These are phyloP conservation scores for Muschampia plurimacula DNA, from an alignment of 2,888 invertebrate species.

Conservation along the genomic window DNA sequence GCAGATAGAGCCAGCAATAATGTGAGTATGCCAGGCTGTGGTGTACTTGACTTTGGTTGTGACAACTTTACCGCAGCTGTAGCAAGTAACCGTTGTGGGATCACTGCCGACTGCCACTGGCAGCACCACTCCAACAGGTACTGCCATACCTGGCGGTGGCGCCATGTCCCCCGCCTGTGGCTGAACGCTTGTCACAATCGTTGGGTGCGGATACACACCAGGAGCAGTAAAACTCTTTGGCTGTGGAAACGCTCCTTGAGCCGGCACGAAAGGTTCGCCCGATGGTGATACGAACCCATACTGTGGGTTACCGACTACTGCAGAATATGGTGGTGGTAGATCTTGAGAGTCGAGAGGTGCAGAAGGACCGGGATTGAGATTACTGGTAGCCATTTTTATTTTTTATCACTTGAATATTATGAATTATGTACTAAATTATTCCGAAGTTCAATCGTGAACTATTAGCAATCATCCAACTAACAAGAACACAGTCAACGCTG, in stretches of 20 bases:
- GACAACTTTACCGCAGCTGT: conserved; percentile 76
- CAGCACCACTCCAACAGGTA: conserved; percentile 69
- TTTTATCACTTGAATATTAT: neutral
- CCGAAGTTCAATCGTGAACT: too few relatives aligned
- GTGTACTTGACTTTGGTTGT: conserved; percentile 80
- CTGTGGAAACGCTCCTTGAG: conserved; percentile 52
- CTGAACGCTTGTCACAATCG: conserved; percentile 61
- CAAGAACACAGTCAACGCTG: too few relatives aligned
- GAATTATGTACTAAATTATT: too few relatives aligned
- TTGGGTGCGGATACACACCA: conserved; percentile 77
- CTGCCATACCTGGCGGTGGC: conserved; percentile 57
- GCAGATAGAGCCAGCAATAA: conserved; percentile 78
- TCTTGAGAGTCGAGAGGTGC: conserved; percentile 68
- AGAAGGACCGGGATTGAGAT: conserved; percentile 46
- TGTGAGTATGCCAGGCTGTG: conserved; percentile 81
- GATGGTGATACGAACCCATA: conserved; percentile 68
- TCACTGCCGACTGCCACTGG: conserved; percentile 73
- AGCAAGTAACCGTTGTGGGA: conserved; percentile 77
- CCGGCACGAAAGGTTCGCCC: conserved; percentile 50
- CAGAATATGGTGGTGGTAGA: conserved; percentile 79
- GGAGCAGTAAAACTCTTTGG: conserved; percentile 74
- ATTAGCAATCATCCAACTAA: too few relatives aligned
- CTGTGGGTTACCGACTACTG: conserved; percentile 74
- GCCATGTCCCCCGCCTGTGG: conserved; percentile 58
- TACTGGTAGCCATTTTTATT: conserved; percentile 62